Percentiles rank a stretch among this genome's conserved stretches.
Evolutionary conservation across 2,797 vertebrate species (phyloP).

Genomic region (Pyrocephalus nanus): DNA sequence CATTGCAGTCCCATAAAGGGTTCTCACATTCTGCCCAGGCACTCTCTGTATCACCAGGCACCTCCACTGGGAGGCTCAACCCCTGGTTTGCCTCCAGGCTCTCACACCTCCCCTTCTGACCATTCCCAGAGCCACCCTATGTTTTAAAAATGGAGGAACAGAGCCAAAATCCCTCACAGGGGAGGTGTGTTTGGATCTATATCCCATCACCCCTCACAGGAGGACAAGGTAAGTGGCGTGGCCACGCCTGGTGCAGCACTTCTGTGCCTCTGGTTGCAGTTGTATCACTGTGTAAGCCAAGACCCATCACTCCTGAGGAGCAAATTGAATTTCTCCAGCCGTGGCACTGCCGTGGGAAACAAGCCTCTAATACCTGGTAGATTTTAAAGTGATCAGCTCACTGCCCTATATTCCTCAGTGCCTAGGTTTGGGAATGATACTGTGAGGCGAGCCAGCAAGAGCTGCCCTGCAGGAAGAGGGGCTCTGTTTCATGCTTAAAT

Average conservation of each 20-base stretch:
- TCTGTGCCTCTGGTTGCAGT: not conserved
- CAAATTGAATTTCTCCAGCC: not conserved
- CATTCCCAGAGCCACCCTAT: not conserved
- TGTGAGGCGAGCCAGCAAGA: not conserved
- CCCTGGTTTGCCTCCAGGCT: not conserved
- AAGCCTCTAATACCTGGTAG: not conserved
- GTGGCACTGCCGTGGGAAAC: not conserved
- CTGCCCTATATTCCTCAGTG: not conserved
- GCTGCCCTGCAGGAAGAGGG: not conserved
- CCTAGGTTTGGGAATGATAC: not conserved
- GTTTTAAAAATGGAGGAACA: not conserved
- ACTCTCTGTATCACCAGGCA: not conserved
- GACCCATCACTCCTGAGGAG: accelerated
- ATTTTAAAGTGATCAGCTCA: not conserved
- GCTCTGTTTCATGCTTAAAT: not conserved
- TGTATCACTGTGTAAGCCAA: not conserved
- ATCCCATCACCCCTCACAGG: not conserved
- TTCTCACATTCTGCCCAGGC: not conserved
- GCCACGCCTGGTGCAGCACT: not conserved
- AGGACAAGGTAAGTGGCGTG: not conserved
- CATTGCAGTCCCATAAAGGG: not conserved
- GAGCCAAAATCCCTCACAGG: not conserved
- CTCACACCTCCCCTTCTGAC: not conserved
- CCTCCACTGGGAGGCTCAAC: not conserved
- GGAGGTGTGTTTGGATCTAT: not conserved